Evolutionary conservation across 2,797 vertebrate genomes (phyloP).

Genomic region (Falco concolor): DNA sequence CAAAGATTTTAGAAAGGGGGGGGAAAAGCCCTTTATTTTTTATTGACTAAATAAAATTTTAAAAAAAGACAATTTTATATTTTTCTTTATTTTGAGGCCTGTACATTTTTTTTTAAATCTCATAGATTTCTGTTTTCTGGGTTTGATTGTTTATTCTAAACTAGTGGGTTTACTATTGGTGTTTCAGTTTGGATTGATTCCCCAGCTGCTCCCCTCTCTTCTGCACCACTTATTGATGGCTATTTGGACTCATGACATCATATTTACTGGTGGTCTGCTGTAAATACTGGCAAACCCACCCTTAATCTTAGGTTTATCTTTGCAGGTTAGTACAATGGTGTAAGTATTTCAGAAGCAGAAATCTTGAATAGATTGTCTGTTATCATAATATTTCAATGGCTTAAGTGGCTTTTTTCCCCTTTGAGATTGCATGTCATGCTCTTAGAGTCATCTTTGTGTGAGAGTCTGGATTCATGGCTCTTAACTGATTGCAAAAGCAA

Average conservation of each 20-base stretch:
- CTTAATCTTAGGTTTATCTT: neutral
- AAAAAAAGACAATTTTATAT: neutral
- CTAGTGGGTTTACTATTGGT: neutral
- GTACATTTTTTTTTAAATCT: neutral
- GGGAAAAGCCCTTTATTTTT: neutral
- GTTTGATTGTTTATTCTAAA: neutral
- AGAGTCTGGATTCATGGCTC: neutral
- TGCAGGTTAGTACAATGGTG: neutral
- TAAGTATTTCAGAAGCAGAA: neutral
- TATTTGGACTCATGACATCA: neutral
- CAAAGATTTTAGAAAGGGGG: neutral
- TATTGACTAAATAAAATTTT: neutral
- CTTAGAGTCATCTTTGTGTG: neutral
- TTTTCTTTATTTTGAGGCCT: neutral
- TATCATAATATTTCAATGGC: neutral
- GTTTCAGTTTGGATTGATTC: neutral
- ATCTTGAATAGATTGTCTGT: neutral
- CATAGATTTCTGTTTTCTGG: neutral
- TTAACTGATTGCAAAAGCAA: too few species aligned
- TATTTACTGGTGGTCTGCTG: neutral
- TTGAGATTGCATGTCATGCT: neutral
- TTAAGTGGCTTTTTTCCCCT: neutral
- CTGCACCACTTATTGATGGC: neutral
- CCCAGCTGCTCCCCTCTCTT: neutral
- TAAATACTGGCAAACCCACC: neutral